Evolutionary conservation across 2,888 invertebrate genomes (phyloP), one percentile per base, ranked within the genome.

Genomic region (Ophion ellenae): DNA sequence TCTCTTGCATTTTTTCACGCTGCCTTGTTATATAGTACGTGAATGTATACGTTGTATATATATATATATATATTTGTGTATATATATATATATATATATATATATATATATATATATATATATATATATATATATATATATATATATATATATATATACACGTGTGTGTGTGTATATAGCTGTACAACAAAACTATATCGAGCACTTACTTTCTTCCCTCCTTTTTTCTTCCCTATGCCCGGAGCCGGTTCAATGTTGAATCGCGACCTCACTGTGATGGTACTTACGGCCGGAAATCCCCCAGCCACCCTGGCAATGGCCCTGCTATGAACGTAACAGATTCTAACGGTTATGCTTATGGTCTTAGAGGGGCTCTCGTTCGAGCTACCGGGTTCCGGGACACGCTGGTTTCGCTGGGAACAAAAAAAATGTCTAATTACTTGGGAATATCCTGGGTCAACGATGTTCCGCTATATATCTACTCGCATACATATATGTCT

Each of bases 261-360:
- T 84, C 81, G 83, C 86, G 83, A 83, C 74, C 83, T 78, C 83
- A 67, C 71, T 73, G 80, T 75, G 63, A 17, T 61, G 81, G 86
- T 86, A 75, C 83, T 84, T 84, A 84, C 81, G 66, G 81, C 75
- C 75, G 75, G 78, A 75, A 86, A 81, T 76, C 47, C 36, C 75
- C 53, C 69, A 45, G 24, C 73, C 64, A 64, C 79, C 77, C 73
- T 75, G 78, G 83, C 83, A 86, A 80, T 86, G 86, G 81, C 84
- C 74, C 76, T 78, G 81, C 79, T 85, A 87, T 76, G 87, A 84
- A 87, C 88, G 90, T 92, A 93, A 93, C 92, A 92, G 93, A 93
- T 93, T 93, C 92, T 91, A 93, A 93, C 89, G 92, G 91, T 93
- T 92, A 93, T 91, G 90, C 84, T 93, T 81, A 93, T 89, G 90